These are phyloP conservation scores for Pimephales promelas DNA, from an alignment of 2,113 vertebrate genomes.

Conservation along the genomic window DNA sequence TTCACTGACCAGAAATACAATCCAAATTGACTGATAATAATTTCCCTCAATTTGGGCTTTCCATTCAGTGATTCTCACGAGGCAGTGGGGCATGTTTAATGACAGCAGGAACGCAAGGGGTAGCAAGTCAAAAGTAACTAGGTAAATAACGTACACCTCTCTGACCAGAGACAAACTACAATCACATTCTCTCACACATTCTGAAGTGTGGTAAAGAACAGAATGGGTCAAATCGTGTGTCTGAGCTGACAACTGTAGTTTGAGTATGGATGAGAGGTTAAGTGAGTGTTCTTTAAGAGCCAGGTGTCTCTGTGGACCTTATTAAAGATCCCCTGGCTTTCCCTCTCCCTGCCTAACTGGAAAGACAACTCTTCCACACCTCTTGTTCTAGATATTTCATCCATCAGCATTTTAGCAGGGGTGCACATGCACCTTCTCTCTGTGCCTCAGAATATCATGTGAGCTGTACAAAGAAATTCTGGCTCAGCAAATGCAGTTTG, in stretches of 20 bases:
- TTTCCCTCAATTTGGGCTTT: not conserved
- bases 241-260: not conserved
- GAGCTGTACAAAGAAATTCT: conserved; percentile 10
- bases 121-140: not conserved
- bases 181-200: not conserved
- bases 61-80: not conserved
- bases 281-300: not conserved
- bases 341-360: not conserved
- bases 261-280: conserved; percentile 14
- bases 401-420: conserved; percentile 13
- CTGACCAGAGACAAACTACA: not conserved
- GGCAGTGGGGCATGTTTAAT: not conserved
- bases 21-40: not conserved
- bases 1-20: not conserved
- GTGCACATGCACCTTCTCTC: conserved; percentile 8
- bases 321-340: not conserved
- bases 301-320: not conserved
- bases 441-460: not conserved
- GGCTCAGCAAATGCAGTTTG: conserved; percentile 18
- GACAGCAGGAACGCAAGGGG: not conserved
- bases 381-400: conserved; percentile 12
- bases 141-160: not conserved
- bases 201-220: not conserved
- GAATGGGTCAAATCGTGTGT: not conserved
- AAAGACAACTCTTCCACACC: not conserved